Base-by-base conservation (phyloP, 2,888 invertebrate species). In the Venustoraphidia nigricollis region DNA sequence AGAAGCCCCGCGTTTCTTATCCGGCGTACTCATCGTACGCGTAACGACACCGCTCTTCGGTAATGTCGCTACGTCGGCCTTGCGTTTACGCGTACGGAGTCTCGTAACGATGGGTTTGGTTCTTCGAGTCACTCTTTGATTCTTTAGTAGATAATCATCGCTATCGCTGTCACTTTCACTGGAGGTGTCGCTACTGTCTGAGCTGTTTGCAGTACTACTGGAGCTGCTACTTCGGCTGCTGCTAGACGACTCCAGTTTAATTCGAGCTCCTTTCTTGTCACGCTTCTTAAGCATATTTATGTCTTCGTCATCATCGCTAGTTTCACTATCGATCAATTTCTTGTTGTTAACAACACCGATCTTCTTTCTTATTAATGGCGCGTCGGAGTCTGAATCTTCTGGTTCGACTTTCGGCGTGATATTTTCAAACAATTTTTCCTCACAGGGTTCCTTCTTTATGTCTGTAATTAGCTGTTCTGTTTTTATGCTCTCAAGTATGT, bases 231-330 rank as follows among this genome's bases (percentile, higher is more conserved):
- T 49, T 59, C 2, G 60, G 47, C 60, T 63, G 10, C 58, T 62
- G 36, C 64, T 64, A 34, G 62, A 60, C 8, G 62, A 63, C 36
- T 62, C 60, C 43, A 63, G 51, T 48, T 62, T 63, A 34, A 64
- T 61, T 48, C 63, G 60, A 48, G 64, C 63, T 9, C 63, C 62
- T 8, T 61, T 58, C 47, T 63, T 58, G 39, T 61, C 54, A 47
- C 59, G 53, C 54, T 56, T 62, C 50, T 63, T 63, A 43, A 61
- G 56, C 13, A 57, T 59, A 39, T 59, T 58, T 6, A 55, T 53
- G 35, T 52, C 53, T 63, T 65, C 40, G 60, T 71, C 58, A 63
- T 63, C 42, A 63, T 63, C 42, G 62, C 68, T 53, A 61, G 67
- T 57, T 62, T 66, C 51, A 48, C 57, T 50, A 51, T 52, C 55